phyloP scores from a whole-genome alignment of 1,140 invertebrate species.

The Dendrolimus punctatus region DNA sequence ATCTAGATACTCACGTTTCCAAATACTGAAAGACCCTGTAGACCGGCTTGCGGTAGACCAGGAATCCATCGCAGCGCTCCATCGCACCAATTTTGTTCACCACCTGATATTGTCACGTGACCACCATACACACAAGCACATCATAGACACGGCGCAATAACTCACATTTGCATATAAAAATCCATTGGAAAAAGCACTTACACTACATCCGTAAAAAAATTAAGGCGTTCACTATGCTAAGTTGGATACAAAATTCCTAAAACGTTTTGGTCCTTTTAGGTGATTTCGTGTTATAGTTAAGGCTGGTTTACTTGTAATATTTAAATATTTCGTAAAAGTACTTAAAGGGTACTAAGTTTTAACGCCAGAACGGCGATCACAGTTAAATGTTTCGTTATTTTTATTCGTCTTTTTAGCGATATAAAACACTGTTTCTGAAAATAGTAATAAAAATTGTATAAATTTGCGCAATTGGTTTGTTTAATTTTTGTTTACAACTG shows the following conservation, averaged over 20 bases:
- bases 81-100: constrained; percentile 56
- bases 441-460: too few relatives aligned
- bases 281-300: constrained; percentile 42
- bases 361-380: constrained; percentile 61
- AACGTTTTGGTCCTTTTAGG: constrained; percentile 57
- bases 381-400: constrained; percentile 27
- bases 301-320: constrained; percentile 43
- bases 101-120: constrained; percentile 13
- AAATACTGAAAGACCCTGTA: constrained; percentile 85
- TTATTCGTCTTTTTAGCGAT: too few relatives aligned
- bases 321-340: constrained; percentile 57
- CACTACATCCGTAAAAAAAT: constrained; percentile 45
- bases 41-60: constrained; percentile 82
- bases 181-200: constrained; percentile 18
- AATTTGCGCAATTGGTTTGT: too few relatives aligned
- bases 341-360: constrained; percentile 46
- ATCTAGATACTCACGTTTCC: constrained; percentile 75
- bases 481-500: too few relatives aligned
- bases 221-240: constrained; percentile 53
- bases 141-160: too few relatives aligned
- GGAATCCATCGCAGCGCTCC: constrained; percentile 79
- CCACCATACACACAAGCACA: constrained; percentile 13
- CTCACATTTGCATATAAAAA: not conserved
- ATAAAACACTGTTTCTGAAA: constrained; percentile 14
- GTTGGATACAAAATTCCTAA: constrained; percentile 52